Evolutionary conservation across 2,113 vertebrate species (phyloP).

Genomic region (Ictalurus furcatus): DNA sequence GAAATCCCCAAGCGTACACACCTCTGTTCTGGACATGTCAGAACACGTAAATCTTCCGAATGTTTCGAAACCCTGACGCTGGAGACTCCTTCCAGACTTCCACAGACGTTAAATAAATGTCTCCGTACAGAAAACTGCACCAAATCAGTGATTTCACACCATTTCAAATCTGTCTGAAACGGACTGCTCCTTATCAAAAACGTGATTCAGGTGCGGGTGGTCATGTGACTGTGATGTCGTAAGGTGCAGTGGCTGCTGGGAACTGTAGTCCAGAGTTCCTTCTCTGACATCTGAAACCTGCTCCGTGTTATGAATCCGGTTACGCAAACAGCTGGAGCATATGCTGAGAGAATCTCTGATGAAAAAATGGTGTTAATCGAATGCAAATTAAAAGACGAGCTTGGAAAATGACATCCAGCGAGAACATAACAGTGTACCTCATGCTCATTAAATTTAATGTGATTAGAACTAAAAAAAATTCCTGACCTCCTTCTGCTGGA

Average conservation of each 20-base stretch:
- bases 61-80: not conserved
- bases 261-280: too few species aligned
- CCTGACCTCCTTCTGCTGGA: conserved; percentile 9
- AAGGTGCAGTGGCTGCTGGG: too few species aligned
- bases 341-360: not conserved
- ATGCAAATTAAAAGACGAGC: conserved; percentile 17
- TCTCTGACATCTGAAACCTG: not conserved
- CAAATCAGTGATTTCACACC: not conserved
- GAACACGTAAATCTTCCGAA: not conserved
- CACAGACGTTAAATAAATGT: not conserved
- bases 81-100: not conserved
- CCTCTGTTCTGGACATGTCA: not conserved
- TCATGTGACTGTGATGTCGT: too few species aligned
- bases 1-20: not conserved
- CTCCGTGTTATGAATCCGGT: conserved; percentile 14
- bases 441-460: conserved; percentile 26
- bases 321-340: conserved; percentile 15
- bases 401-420: not conserved
- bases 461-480: not conserved
- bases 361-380: conserved; percentile 5
- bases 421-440: not conserved
- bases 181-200: too few species aligned
- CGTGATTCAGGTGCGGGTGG: too few species aligned
- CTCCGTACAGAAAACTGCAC: not conserved
- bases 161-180: not conserved